Evolutionary conservation across 2,888 invertebrate species (phyloP), one percentile per base, ranked within the genome.

Genomic region (Polia nebulosa): DNA sequence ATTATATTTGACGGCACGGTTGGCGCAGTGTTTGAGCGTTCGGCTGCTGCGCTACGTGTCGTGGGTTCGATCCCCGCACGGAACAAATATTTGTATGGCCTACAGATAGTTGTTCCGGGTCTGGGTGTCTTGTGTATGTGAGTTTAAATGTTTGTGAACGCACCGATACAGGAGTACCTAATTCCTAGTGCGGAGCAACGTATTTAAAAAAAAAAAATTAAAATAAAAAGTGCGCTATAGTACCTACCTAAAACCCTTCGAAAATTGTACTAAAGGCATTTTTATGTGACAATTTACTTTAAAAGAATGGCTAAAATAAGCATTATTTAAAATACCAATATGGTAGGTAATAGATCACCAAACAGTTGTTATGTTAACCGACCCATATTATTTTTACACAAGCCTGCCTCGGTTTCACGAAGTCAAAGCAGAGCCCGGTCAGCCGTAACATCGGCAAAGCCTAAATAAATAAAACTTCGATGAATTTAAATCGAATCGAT

Each of bases 381-480:
- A 25, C 20, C 36, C 15, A 65, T 45, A 36, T 64, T 39, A 34
- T 39, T 53, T 61, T 73, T 20, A 34, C 44, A 47, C 52, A 70
- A 29, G 22, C 17, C 7, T 11, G 11, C 11, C 29, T 36, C 27
- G 9, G 11, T 45, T 72, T 32, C 41, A 51, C 44, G 22, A 65
- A 73, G 53, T 47, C 62, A 36, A 51, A 51, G 17, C 11, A 9
- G 7, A 49, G 9, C 17, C 22, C 15, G 22, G 62, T 51, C 34
- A 56, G 39, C 63, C 68, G 61, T 53, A 66, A 56, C 62, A 60
- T 61, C 49, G 34, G 29, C 22, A 73, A 57, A 57, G 39, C 62
- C 65, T 72, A 75, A 72, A 72, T 70, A 75, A 82, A 80, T 72
- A 75, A 62, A 75, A 69, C 67, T 53, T 75, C 34, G 25, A 57